These are phyloP conservation scores for Anoplopoma fimbria DNA, from an alignment of 2,113 vertebrate genomes.

Conservation along the genomic window DNA sequence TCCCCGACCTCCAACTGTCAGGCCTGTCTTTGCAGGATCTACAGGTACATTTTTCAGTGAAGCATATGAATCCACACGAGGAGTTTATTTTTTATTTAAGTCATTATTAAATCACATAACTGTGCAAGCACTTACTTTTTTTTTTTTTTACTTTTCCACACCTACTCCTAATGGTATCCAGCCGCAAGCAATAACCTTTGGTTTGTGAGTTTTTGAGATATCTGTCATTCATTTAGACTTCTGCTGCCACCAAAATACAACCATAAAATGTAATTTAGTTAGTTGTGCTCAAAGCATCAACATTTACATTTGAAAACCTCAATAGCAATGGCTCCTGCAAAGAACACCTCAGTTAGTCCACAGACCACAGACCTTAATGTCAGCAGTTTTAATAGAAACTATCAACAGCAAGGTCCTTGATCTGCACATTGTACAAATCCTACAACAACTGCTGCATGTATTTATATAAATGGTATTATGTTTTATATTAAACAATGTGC, in stretches of 20 bases:
- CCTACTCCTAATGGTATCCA: not conserved
- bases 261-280: not conserved
- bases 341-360: not conserved
- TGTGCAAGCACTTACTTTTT: constrained; percentile 8
- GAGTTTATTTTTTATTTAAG: not conserved
- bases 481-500: not conserved
- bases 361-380: not conserved
- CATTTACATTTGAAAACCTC: not conserved
- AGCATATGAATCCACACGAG: not conserved
- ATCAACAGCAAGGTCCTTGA: not conserved
- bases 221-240: constrained; percentile 1
- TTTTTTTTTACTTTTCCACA: not conserved
- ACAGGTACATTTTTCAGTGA: constrained; percentile 70
- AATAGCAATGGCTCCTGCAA: not conserved
- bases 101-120: not conserved
- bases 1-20: constrained; percentile 74
- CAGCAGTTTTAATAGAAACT: constrained; percentile 1
- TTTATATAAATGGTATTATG: constrained; percentile 3
- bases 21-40: constrained; percentile 81
- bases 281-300: not conserved
- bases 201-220: constrained; percentile 6
- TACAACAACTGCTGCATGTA: not conserved
- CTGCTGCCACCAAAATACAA: not conserved
- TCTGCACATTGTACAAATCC: not conserved
- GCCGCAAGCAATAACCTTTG: not conserved